phyloP scores from a whole-genome alignment of 2,797 vertebrate genomes.

The Cynodonichthys magdalenae region DNA sequence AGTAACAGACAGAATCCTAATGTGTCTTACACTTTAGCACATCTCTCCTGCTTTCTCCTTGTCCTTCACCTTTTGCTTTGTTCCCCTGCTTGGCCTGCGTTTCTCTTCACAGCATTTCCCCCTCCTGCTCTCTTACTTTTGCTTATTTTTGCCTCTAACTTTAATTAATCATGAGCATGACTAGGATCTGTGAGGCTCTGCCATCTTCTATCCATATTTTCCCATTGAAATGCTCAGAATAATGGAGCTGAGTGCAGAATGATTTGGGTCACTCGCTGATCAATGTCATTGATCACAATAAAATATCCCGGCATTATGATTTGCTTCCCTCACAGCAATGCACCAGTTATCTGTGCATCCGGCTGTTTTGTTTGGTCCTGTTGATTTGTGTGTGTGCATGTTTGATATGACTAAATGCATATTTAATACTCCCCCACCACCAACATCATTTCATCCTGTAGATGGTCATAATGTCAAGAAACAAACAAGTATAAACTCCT shows the following conservation, averaged over 20 bases:
- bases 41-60: conserved; percentile 20
- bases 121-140: conserved; percentile 8
- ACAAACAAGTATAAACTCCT: background rate
- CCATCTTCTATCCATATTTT: background rate
- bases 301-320: conserved; percentile 22
- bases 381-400: background rate
- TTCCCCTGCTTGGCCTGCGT: conserved; percentile 23
- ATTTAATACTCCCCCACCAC: background rate
- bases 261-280: conserved; percentile 19
- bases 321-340: conserved; percentile 22
- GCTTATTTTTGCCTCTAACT: conserved; percentile 9
- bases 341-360: conserved; percentile 10
- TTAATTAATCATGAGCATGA: conserved; percentile 25
- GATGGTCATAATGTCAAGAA: background rate
- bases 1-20: conserved; percentile 66
- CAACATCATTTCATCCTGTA: background rate
- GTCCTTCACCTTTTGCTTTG: conserved; percentile 28
- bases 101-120: conserved; percentile 27
- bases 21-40: conserved; percentile 41
- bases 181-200: background rate
- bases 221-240: conserved; percentile 1
- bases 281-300: conserved; percentile 29
- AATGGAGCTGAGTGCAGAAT: conserved; percentile 13
- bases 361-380: conserved; percentile 3
- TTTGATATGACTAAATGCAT: background rate